Conservation (phyloP, 2,113 vertebrate genomes). For the Emydocephalus ijimae region DNA sequence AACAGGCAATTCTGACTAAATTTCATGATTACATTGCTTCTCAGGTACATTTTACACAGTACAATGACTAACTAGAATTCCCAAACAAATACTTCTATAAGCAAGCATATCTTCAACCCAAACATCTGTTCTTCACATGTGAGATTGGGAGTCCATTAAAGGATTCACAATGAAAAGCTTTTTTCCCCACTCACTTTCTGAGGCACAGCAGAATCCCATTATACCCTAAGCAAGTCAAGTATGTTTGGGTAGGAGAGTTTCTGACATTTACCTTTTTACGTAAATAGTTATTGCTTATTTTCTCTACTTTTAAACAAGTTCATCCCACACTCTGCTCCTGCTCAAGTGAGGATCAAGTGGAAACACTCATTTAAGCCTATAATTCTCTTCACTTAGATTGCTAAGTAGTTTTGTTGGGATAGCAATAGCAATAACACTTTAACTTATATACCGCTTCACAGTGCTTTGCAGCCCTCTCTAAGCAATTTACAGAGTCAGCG, state of each 20-base stretch:
- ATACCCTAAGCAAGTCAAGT: neutral
- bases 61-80: neutral
- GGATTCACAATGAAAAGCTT: neutral
- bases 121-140: neutral
- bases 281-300: neutral
- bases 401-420: neutral
- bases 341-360: neutral
- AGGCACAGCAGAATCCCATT: neutral
- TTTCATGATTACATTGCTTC: neutral
- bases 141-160: neutral
- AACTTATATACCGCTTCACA: neutral
- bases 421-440: neutral
- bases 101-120: neutral
- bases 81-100: neutral
- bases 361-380: neutral
- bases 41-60: neutral
- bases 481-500: neutral
- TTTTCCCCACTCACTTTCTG: neutral
- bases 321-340: neutral
- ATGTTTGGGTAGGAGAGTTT: neutral
- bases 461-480: neutral
- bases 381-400: neutral
- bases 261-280: neutral
- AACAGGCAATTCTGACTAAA: neutral
- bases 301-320: neutral